phyloP scores from a whole-genome alignment of 2,797 vertebrate genomes.

The Peromyscus attwateri region DNA sequence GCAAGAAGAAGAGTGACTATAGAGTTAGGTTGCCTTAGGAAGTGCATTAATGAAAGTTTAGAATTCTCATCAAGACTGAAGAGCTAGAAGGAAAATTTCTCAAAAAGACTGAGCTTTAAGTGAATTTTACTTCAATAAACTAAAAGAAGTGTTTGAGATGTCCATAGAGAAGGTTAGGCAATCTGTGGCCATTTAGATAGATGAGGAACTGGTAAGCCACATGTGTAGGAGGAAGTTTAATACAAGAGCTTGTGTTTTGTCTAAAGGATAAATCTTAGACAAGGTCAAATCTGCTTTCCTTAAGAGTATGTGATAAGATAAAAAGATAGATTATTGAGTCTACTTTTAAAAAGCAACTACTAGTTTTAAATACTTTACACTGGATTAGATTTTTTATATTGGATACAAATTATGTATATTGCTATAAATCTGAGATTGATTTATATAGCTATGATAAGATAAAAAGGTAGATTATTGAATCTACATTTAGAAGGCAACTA shows the following conservation, averaged over 20 bases:
- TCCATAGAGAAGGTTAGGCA: not conserved
- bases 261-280: not conserved
- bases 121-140: not conserved
- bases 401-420: too few species aligned
- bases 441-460: too few species aligned
- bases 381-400: too few species aligned
- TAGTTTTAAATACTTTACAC: too few species aligned
- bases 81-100: not conserved
- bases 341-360: too few species aligned
- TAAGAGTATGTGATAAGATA: not conserved
- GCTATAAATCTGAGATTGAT: too few species aligned
- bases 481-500: too few species aligned
- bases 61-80: not conserved
- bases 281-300: not conserved
- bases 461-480: too few species aligned
- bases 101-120: not conserved
- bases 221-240: not conserved
- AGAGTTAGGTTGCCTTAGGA: too few species aligned
- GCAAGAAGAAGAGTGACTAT: not conserved
- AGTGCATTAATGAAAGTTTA: not conserved
- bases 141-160: not conserved
- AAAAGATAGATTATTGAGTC: too few species aligned
- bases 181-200: not conserved
- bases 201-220: not conserved
- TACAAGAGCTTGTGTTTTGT: not conserved